These are phyloP conservation scores for Benitochromis conjunctus DNA, from an alignment of 2,113 vertebrate genomes.

Conservation along the genomic window DNA sequence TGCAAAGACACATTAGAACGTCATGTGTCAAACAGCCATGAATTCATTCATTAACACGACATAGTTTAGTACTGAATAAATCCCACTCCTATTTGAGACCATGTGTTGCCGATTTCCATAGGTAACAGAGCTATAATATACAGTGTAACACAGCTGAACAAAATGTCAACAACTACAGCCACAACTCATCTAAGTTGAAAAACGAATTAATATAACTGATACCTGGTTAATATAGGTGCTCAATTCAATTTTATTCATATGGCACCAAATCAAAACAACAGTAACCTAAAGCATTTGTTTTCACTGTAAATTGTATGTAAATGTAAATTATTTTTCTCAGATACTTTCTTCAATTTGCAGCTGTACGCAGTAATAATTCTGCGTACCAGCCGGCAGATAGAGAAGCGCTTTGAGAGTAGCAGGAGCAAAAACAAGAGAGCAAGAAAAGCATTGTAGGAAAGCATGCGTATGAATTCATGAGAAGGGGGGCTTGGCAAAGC, in stretches of 20 bases:
- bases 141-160: background rate
- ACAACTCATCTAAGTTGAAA: background rate
- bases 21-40: background rate
- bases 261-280: background rate
- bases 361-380: background rate
- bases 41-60: background rate
- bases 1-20: background rate
- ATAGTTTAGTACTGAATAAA: background rate
- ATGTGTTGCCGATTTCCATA: background rate
- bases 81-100: background rate
- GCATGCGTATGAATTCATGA: background rate
- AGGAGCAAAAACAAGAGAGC: background rate
- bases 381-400: background rate
- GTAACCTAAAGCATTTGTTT: background rate
- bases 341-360: background rate
- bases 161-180: background rate
- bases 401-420: background rate
- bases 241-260: background rate
- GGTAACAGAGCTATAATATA: background rate
- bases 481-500: background rate
- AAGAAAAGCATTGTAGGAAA: background rate
- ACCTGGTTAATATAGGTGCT: background rate
- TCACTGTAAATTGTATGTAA: background rate
- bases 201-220: background rate
- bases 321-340: background rate